A percentile compares a stretch with the other conserved stretches of the same genome.
Evolutionary conservation across 2,888 invertebrate genomes (phyloP).

Genomic region (Epistrophe eligans): DNA sequence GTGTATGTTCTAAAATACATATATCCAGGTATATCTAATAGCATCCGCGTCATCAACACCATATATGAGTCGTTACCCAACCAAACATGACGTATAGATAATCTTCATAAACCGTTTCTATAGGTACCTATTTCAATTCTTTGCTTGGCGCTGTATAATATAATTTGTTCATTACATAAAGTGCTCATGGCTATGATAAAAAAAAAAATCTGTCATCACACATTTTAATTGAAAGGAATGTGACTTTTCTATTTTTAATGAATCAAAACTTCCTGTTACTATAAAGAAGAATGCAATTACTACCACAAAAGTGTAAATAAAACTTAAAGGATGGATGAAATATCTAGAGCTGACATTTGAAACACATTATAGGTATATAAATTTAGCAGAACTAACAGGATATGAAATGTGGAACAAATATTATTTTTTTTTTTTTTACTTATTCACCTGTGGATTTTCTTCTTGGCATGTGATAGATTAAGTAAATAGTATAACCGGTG

Average conservation of each 20-base stretch:
- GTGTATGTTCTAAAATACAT: not conserved
- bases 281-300: conserved; percentile 30
- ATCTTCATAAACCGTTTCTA: conserved; percentile 5
- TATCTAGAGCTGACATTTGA: too few relatives aligned
- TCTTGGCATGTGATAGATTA: too few relatives aligned
- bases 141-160: conserved; percentile 16
- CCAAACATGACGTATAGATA: not conserved
- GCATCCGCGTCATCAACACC: not conserved
- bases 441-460: too few relatives aligned
- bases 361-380: too few relatives aligned
- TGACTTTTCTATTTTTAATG: conserved; percentile 60
- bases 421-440: too few relatives aligned
- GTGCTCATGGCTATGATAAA: conserved; percentile 45
- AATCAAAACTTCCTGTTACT: conserved; percentile 51
- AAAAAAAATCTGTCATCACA: conserved; percentile 42
- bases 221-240: conserved; percentile 65
- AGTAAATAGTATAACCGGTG: too few relatives aligned
- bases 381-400: too few relatives aligned
- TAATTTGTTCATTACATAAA: conserved; percentile 11
- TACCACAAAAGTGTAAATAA: conserved; percentile 30
- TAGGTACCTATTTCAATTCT: too few relatives aligned
- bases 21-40: not conserved
- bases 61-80: not conserved
- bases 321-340: conserved; percentile 19
- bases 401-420: too few relatives aligned